phyloP scores from a whole-genome alignment of 2,797 vertebrate species.

The Sebastes hubbsi region DNA sequence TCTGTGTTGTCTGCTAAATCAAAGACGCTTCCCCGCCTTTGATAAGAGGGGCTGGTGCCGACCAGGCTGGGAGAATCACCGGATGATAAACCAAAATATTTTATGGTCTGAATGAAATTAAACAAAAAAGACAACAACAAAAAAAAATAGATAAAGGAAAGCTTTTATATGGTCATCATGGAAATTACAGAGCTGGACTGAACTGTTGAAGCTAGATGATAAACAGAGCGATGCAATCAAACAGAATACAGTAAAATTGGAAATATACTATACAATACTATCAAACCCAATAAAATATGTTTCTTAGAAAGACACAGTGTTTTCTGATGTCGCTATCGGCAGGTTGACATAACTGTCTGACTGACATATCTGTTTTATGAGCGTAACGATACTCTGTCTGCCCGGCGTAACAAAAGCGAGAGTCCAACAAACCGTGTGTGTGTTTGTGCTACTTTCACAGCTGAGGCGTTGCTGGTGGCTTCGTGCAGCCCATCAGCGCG shows the following conservation, averaged over 20 bases:
- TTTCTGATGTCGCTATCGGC: accelerated
- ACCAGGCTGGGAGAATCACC: slow-evolving; percentile 18
- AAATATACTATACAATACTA: neutral
- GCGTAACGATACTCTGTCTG: no score
- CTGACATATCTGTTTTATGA: neutral
- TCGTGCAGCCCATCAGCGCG: accelerated
- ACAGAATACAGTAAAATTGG: slow-evolving; percentile 34
- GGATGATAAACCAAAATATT: slow-evolving; percentile 8
- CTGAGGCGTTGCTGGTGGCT: no score
- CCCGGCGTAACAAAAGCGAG: no score
- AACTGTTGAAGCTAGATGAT: slow-evolving; percentile 1
- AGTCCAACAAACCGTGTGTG: no score
- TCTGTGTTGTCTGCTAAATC: slow-evolving; percentile 65
- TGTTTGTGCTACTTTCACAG: no score
- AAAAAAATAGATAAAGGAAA: neutral
- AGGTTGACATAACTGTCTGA: neutral
- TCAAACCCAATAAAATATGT: slow-evolving; percentile 50
- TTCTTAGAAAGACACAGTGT: neutral
- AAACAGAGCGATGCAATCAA: slow-evolving; percentile 37
- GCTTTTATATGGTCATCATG: neutral
- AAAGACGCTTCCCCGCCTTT: slow-evolving; percentile 63
- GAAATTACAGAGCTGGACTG: neutral
- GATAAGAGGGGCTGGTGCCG: slow-evolving; percentile 38
- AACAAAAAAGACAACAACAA: neutral
- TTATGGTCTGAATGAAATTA: slow-evolving; percentile 19